phyloP scores from a whole-genome alignment of 2,888 invertebrate genomes.

The Philopedon plagiatum region DNA sequence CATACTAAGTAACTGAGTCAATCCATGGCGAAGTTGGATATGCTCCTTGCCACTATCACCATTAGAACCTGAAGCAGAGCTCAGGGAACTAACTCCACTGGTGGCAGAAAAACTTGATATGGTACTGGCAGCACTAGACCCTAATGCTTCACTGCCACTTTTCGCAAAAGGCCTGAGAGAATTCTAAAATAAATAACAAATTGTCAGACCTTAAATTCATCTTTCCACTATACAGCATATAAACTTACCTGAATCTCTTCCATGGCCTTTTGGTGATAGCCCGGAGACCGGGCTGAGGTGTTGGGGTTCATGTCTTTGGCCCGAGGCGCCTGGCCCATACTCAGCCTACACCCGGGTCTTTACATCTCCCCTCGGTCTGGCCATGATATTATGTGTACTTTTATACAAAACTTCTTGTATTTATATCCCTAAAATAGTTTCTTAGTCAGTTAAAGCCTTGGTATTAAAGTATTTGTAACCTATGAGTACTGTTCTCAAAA shows the following conservation, averaged over 20 bases:
- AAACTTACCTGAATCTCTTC: conserved; percentile 77
- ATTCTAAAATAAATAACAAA: conserved; percentile 75
- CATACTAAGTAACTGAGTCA: conserved; percentile 78
- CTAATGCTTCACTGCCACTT: conserved; percentile 72
- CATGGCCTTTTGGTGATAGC: conserved; percentile 90
- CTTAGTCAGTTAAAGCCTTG: too few relatives aligned
- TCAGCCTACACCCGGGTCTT: conserved; percentile 66
- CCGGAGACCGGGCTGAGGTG: conserved; percentile 73
- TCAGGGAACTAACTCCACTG: conserved; percentile 75
- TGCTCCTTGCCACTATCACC: conserved; percentile 74
- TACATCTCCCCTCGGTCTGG: conserved; percentile 27
- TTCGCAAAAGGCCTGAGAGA: conserved; percentile 87
- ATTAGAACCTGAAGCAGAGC: conserved; percentile 69
- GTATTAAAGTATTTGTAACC: too few relatives aligned
- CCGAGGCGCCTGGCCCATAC: conserved; percentile 71
- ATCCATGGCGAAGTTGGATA: conserved; percentile 75
- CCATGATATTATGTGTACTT: background rate
- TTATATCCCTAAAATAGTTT: background rate
- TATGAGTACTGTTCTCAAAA: too few relatives aligned
- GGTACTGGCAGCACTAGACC: conserved; percentile 83
- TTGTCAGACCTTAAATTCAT: background rate
- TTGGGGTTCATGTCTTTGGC: conserved; percentile 72
- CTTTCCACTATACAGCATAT: too few relatives aligned
- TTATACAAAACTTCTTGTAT: background rate
- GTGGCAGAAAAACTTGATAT: conserved; percentile 77